Percentiles rank a stretch among this genome's conserved stretches.
These are phyloP conservation scores for Silvanus unidentatus DNA, from an alignment of 2,888 invertebrate species.

Conservation along the genomic window DNA sequence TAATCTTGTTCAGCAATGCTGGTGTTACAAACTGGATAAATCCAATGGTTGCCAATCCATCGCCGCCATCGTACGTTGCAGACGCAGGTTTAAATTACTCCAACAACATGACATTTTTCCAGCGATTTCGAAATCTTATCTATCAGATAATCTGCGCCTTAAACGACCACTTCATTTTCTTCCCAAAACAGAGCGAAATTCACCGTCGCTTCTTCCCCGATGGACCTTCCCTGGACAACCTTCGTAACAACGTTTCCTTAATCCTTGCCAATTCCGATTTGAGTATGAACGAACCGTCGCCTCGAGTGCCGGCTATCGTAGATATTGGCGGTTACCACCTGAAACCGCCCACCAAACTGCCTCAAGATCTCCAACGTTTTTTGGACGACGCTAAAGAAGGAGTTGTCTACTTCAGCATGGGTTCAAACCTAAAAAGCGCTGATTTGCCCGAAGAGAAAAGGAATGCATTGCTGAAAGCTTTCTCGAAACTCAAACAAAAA, in stretches of 20 bases:
- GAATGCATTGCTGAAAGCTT: conserved; percentile 51
- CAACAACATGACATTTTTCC: not conserved
- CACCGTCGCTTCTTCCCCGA: conserved; percentile 13
- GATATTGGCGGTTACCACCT: conserved; percentile 55
- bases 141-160: not conserved
- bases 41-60: not conserved
- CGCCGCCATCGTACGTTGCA: not conserved
- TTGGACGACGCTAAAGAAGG: conserved; percentile 52
- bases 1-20: not conserved
- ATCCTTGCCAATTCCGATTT: conserved; percentile 44
- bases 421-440: conserved; percentile 54
- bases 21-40: conserved; percentile 1
- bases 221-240: conserved; percentile 24
- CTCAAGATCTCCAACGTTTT: conserved; percentile 48
- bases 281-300: conserved; percentile 47
- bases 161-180: not conserved
- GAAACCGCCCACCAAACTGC: conserved; percentile 26
- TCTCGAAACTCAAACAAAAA: conserved; percentile 52
- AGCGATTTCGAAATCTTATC: not conserved
- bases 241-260: conserved; percentile 30
- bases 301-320: conserved; percentile 51
- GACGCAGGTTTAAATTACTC: not conserved
- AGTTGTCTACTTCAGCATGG: conserved; percentile 55
- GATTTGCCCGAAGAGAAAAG: conserved; percentile 51
- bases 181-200: not conserved